Conservation (phyloP, 2,797 vertebrate species). For the Spinibarbus caldwelli region DNA sequence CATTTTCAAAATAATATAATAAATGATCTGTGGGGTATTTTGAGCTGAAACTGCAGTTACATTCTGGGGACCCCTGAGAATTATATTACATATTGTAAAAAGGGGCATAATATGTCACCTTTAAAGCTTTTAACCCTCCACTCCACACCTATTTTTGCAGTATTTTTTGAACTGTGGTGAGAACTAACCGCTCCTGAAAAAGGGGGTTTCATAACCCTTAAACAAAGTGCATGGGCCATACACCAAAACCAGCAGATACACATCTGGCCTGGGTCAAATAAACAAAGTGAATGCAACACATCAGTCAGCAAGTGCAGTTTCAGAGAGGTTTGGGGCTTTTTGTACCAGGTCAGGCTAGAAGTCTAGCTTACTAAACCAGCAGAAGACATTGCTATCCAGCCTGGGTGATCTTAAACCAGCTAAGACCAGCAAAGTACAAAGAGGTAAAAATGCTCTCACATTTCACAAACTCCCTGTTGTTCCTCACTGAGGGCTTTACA, state of each 20-base stretch:
- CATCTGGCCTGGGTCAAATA: neutral
- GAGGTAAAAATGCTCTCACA: neutral
- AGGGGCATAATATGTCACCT: too few relatives aligned
- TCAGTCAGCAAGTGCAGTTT: neutral
- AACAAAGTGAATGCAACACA: neutral
- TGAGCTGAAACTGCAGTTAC: too few relatives aligned
- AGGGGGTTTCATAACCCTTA: too few relatives aligned
- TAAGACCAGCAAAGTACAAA: neutral
- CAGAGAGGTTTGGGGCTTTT: neutral
- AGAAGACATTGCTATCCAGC: neutral
- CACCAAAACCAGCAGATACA: neutral
- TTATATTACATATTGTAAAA: too few relatives aligned
- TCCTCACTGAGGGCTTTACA: neutral
- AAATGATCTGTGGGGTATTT: too few relatives aligned
- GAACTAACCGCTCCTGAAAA: too few relatives aligned
- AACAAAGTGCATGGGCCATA: neutral
- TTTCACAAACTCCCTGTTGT: conserved; percentile 17
- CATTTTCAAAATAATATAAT: too few relatives aligned
- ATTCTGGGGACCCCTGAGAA: too few relatives aligned
- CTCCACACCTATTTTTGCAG: neutral
- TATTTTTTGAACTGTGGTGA: neutral
- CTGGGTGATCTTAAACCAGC: neutral
- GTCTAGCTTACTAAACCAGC: neutral
- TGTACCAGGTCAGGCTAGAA: neutral
- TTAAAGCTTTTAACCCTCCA: too few relatives aligned